A percentile compares a stretch with the other conserved stretches of the same genome.
phyloP scores from a whole-genome alignment of 2,888 invertebrate species.

The Seira sanloemensis region DNA sequence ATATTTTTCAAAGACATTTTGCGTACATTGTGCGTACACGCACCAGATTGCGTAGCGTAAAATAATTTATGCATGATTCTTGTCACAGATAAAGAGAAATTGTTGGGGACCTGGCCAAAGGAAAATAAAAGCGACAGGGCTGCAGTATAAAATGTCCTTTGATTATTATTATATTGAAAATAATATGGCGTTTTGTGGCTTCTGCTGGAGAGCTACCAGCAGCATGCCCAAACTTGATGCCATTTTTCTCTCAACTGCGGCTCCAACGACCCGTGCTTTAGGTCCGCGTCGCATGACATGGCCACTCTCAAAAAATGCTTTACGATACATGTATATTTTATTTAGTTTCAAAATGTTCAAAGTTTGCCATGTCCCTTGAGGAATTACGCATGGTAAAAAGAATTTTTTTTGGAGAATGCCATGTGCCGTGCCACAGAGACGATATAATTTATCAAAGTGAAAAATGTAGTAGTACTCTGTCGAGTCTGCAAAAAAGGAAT shows the following conservation, averaged over 20 bases:
- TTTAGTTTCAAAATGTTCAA: background rate
- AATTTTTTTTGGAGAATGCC: conserved; percentile 11
- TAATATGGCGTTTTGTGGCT: conserved; percentile 33
- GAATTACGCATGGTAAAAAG: conserved; percentile 22
- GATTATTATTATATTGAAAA: background rate
- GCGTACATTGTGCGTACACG: background rate
- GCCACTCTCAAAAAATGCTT: background rate
- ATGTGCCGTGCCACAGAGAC: conserved; percentile 22
- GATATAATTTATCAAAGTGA: conserved; percentile 38
- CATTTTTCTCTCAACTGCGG: background rate
- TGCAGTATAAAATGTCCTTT: background rate
- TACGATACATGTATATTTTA: background rate
- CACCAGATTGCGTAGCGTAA: background rate
- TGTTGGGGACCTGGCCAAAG: background rate
- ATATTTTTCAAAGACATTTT: background rate
- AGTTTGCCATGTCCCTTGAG: conserved; percentile 25
- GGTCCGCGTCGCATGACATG: background rate
- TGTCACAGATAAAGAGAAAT: conserved; percentile 31
- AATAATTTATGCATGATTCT: conserved; percentile 51
- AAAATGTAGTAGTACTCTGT: background rate
- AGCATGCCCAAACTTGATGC: background rate
- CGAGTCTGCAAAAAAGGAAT: background rate
- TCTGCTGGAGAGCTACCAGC: conserved; percentile 9
- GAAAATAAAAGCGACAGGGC: background rate
- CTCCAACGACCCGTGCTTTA: background rate